These are phyloP conservation scores for Periophthalmodon schlosseri DNA, from an alignment of 2,113 vertebrate genomes.

Conservation along the genomic window DNA sequence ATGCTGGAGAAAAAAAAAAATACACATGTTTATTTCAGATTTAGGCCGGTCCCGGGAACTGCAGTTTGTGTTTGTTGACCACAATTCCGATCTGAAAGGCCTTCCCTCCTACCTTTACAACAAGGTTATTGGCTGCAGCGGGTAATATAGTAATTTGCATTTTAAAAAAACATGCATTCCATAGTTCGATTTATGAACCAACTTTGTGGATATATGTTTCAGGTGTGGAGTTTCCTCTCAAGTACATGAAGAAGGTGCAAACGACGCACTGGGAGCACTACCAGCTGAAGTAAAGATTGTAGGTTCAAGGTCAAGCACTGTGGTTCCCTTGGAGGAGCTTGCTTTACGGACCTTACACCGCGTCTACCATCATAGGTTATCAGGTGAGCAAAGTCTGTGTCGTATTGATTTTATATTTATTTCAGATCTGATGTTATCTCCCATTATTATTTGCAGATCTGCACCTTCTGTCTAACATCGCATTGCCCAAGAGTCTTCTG, in stretches of 20 bases:
- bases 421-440: not conserved
- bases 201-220: constrained; percentile 26
- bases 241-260: constrained; percentile 77
- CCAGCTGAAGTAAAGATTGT: constrained; percentile 91
- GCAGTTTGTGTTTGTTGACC: constrained; percentile 97
- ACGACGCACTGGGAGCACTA: constrained; percentile 82
- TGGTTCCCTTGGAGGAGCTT: constrained; percentile 91
- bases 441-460: constrained; percentile 73
- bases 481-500: constrained; percentile 88
- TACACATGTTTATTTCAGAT: constrained; percentile 76
- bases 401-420: not conserved
- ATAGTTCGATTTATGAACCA: not conserved
- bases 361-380: constrained; percentile 68
- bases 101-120: constrained; percentile 94
- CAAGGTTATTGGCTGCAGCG: constrained; percentile 95
- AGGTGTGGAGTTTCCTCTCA: constrained; percentile 88
- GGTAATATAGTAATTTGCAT: constrained; percentile 65
- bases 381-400: constrained; percentile 74
- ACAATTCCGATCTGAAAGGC: constrained; percentile 88
- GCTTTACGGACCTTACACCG: constrained; percentile 86
- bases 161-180: not conserved
- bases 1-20: not conserved
- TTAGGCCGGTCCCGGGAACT: constrained; percentile 92
- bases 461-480: constrained; percentile 81
- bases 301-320: constrained; percentile 81